Percentiles rank a stretch among this genome's conserved stretches.
Evolutionary conservation across 2,113 vertebrate genomes (phyloP).

Genomic region (Erinaceus europaeus): DNA sequence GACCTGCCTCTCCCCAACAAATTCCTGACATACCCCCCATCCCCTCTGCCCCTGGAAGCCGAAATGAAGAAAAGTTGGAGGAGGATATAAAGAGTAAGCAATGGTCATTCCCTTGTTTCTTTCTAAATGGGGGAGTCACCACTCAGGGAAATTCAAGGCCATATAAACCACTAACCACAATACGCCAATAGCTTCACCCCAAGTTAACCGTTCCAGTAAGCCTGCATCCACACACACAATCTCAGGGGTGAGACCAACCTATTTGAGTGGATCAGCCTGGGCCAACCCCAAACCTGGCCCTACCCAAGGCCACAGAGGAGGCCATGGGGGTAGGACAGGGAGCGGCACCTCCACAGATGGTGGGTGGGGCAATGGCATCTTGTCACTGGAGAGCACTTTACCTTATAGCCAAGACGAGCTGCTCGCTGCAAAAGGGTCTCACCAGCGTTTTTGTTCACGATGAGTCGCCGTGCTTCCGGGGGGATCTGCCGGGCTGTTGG

Average conservation of each 20-base stretch:
- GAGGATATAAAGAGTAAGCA: neutral
- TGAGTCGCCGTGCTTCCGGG: constrained; percentile 94
- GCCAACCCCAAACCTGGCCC: neutral
- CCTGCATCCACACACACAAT: neutral
- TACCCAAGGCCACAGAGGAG: neutral
- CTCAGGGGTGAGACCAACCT: neutral
- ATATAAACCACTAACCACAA: no score
- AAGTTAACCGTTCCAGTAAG: neutral
- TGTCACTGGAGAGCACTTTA: constrained; percentile 48
- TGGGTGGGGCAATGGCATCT: neutral
- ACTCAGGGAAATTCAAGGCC: neutral
- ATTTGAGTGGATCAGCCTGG: neutral
- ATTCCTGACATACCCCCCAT: neutral
- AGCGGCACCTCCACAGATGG: neutral
- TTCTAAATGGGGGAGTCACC: neutral
- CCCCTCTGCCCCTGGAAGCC: neutral
- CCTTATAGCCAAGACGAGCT: constrained; percentile 96
- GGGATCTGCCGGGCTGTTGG: constrained; percentile 85
- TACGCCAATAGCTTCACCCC: neutral
- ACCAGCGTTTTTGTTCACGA: constrained; percentile 98
- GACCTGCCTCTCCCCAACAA: neutral
- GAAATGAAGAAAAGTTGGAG: neutral
- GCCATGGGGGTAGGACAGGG: neutral
- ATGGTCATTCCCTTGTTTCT: neutral
- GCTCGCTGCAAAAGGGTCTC: constrained; percentile 96